phyloP scores from a whole-genome alignment of 2,888 invertebrate species.

The Alentia gelatinosa region DNA sequence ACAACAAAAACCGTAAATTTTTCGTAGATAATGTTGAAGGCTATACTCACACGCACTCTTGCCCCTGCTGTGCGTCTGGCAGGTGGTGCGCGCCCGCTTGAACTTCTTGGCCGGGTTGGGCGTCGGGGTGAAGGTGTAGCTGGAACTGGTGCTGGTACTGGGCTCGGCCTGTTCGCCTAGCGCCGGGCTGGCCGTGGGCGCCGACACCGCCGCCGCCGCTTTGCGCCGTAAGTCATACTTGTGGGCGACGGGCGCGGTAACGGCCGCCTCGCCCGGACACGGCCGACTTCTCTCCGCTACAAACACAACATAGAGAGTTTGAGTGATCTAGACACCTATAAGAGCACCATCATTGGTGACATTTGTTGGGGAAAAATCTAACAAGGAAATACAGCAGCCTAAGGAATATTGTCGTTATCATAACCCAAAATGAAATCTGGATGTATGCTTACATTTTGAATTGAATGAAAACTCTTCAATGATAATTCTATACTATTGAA shows the following conservation, averaged over 20 bases:
- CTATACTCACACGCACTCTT: conserved; percentile 36
- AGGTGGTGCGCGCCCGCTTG: conserved; percentile 13
- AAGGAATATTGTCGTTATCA: too few species aligned
- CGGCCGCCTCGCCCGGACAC: background rate
- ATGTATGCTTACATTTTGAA: too few species aligned
- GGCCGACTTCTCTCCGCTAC: background rate
- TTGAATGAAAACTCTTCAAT: too few species aligned
- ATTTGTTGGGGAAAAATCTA: too few species aligned
- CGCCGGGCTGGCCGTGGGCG: conserved; percentile 38
- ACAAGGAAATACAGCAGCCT: too few species aligned
- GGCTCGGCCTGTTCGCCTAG: conserved; percentile 26
- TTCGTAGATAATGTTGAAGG: too few species aligned
- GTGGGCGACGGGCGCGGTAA: conserved; percentile 7
- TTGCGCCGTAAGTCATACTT: conserved; percentile 64
- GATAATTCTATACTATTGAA: too few species aligned
- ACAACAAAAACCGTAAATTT: too few species aligned
- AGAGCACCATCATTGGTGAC: too few species aligned
- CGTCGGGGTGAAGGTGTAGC: conserved; percentile 43
- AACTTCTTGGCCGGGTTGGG: conserved; percentile 43
- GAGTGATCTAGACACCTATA: too few species aligned
- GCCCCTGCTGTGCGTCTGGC: conserved; percentile 26
- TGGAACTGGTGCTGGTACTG: conserved; percentile 23
- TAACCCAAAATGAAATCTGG: too few species aligned
- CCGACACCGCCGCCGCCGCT: conserved; percentile 46
- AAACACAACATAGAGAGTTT: background rate